A percentile compares a stretch with the other conserved stretches of the same genome.
Conservation (phyloP, 2,888 invertebrate genomes). For the Papilio gigon region DNA sequence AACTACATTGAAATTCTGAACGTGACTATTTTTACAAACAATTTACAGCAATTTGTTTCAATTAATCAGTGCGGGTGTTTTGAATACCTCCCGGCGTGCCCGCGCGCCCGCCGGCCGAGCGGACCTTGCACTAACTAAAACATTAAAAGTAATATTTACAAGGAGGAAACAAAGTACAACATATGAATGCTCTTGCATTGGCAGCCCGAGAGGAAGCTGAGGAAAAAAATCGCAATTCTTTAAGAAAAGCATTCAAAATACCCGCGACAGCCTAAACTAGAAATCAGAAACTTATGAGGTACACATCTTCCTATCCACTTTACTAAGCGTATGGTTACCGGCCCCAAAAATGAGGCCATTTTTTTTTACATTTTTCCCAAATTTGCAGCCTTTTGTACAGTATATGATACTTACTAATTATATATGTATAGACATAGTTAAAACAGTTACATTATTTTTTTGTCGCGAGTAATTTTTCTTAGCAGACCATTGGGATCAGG, state of each 20-base stretch:
- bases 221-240: conserved; percentile 52
- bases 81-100: conserved; percentile 51
- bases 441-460: conserved; percentile 72
- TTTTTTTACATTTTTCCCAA: conserved; percentile 77
- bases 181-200: conserved; percentile 52
- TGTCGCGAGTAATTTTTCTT: conserved; percentile 59
- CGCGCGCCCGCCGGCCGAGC: conserved; percentile 42
- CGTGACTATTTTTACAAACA: conserved; percentile 81
- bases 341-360: conserved; percentile 74
- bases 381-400: conserved; percentile 79
- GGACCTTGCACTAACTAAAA: conserved; percentile 51
- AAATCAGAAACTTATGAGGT: conserved; percentile 76
- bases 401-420: conserved; percentile 80
- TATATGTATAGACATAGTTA: conserved; percentile 79
- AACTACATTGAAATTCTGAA: conserved; percentile 79
- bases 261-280: conserved; percentile 59
- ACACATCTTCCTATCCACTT: conserved; percentile 72
- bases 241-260: conserved; percentile 54
- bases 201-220: conserved; percentile 55
- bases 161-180: conserved; percentile 54
- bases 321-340: conserved; percentile 80
- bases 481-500: conserved; percentile 45
- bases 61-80: conserved; percentile 52
- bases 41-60: conserved; percentile 74
- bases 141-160: conserved; percentile 71